Evolutionary conservation across 1,140 invertebrate species (phyloP).

Genomic region (Phortica variegata): DNA sequence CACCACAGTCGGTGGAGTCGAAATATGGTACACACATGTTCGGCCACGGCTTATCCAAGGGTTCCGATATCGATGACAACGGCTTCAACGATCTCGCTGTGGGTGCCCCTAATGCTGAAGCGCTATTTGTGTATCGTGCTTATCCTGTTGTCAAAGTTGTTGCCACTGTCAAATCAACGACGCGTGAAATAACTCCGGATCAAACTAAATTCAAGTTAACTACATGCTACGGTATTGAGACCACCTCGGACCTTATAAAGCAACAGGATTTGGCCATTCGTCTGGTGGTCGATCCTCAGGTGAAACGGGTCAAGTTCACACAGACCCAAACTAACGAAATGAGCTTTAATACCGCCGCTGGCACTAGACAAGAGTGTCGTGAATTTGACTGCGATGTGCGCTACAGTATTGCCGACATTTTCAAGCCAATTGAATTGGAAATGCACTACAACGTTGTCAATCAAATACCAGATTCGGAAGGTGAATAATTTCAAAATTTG

Average conservation of each 20-base stretch:
- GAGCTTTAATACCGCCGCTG: constrained; percentile 34
- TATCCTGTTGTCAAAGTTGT: constrained; percentile 61
- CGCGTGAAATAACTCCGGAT: constrained; percentile 59
- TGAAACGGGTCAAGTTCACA: constrained; percentile 42
- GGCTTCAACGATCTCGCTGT: constrained; percentile 67
- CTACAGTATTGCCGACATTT: constrained; percentile 51
- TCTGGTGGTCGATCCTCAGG: constrained; percentile 40
- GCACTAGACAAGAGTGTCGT: constrained; percentile 30
- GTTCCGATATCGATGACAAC: constrained; percentile 66
- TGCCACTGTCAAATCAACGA: constrained; percentile 57
- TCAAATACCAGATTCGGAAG: constrained; percentile 39
- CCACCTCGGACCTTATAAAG: constrained; percentile 31
- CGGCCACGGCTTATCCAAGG: constrained; percentile 66
- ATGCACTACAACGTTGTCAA: constrained; percentile 51
- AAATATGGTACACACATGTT: constrained; percentile 48
- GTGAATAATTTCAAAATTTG: constrained; percentile 24
- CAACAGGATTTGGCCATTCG: constrained; percentile 39
- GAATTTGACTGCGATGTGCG: constrained; percentile 39
- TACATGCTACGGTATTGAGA: constrained; percentile 56
- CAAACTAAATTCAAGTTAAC: constrained; percentile 58
- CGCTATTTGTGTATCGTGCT: constrained; percentile 62
- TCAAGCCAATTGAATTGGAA: constrained; percentile 55
- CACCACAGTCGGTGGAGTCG: constrained; percentile 28
- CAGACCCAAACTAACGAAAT: constrained; percentile 35
- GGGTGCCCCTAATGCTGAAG: constrained; percentile 63